phyloP scores from a whole-genome alignment of 2,888 invertebrate species.

The Drosophila meridionalis region DNA sequence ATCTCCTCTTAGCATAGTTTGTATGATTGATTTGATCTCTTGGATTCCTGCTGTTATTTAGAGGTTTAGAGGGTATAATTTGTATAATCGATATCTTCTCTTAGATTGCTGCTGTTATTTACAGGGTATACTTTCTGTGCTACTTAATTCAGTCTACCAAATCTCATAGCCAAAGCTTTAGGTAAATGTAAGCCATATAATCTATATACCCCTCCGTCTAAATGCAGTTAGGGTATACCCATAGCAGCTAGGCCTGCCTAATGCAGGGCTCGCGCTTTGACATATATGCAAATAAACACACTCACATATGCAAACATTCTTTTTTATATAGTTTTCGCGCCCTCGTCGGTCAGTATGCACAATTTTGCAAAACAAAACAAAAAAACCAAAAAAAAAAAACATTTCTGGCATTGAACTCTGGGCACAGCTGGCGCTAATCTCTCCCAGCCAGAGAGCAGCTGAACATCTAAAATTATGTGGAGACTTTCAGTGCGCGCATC shows the following conservation, averaged over 20 bases:
- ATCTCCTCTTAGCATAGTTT: no score
- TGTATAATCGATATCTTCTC: background rate
- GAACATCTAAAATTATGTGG: constrained; percentile 41
- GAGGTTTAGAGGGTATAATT: no score
- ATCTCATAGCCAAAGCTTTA: background rate
- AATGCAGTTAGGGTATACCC: background rate
- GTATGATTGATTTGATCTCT: no score
- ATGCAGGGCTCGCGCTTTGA: background rate
- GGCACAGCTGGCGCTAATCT: constrained; percentile 37
- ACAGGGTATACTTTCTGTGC: background rate
- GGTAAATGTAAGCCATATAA: background rate
- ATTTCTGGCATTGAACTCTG: constrained; percentile 70
- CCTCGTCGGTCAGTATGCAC: constrained; percentile 43
- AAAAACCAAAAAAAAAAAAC: constrained; percentile 4
- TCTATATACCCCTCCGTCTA: background rate
- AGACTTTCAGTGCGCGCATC: constrained; percentile 32
- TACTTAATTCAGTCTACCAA: background rate
- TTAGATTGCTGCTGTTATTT: background rate
- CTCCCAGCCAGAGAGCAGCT: constrained; percentile 26
- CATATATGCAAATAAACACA: background rate
- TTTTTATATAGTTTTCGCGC: constrained; percentile 42
- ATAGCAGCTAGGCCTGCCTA: background rate
- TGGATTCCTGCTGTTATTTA: no score
- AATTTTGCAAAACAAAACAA: constrained; percentile 48
- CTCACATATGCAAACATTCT: no score